phyloP scores from a whole-genome alignment of 2,888 invertebrate species.

The Scaptomyza tumidula region DNA sequence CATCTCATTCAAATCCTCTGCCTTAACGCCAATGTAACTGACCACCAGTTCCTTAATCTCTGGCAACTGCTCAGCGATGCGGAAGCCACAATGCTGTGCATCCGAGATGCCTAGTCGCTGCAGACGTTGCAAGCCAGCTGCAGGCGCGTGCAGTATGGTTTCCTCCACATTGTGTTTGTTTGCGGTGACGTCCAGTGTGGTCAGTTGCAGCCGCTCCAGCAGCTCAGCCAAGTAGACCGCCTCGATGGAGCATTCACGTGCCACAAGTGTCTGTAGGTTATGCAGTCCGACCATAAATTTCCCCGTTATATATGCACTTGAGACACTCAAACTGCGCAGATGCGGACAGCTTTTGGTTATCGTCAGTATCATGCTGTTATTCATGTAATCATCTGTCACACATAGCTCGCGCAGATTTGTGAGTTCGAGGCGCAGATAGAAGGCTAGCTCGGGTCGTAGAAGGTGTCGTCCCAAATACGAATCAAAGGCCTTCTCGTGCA shows the following conservation, averaged over 20 bases:
- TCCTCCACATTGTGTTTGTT: constrained; percentile 56
- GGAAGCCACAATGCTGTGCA: constrained; percentile 60
- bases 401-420: constrained; percentile 57
- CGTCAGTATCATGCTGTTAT: constrained; percentile 68
- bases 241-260: constrained; percentile 66
- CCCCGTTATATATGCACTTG: constrained; percentile 65
- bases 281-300: constrained; percentile 49
- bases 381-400: constrained; percentile 61
- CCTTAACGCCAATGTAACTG: constrained; percentile 54
- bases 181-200: constrained; percentile 56
- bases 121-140: constrained; percentile 32
- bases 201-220: constrained; percentile 43
- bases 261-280: constrained; percentile 57
- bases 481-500: constrained; percentile 64
- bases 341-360: constrained; percentile 52
- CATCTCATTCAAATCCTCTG: constrained; percentile 52
- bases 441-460: constrained; percentile 55
- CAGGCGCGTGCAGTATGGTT: constrained; percentile 44
- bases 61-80: constrained; percentile 58
- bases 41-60: constrained; percentile 56
- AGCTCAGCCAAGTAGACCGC: constrained; percentile 43
- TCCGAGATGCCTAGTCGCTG: constrained; percentile 63
- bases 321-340: constrained; percentile 58
- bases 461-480: constrained; percentile 62
- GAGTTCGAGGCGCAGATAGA: constrained; percentile 59